A percentile compares a stretch with the other conserved stretches of the same genome.
Conservation (phyloP, 2,113 vertebrate species). For the Cryptotis parvus region DNA sequence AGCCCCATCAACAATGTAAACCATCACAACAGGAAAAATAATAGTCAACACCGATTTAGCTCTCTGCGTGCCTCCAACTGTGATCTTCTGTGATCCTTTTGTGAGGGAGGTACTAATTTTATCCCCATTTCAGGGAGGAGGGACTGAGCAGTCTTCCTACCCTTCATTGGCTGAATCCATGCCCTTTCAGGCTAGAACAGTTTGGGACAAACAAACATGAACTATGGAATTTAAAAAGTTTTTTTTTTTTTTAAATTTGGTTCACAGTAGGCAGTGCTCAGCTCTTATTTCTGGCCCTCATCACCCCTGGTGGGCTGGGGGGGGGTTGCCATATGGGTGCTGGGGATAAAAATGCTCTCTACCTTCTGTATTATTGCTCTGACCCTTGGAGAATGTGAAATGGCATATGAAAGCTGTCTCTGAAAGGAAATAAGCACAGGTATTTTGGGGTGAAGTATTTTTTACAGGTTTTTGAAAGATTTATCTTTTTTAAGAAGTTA, state of each 20-base stretch:
- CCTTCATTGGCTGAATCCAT: not conserved
- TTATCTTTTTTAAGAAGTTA: too few species aligned
- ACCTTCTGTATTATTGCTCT: too few species aligned
- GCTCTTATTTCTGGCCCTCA: too few species aligned
- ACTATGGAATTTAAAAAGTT: not conserved
- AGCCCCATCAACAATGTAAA: not conserved
- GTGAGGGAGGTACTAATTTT: not conserved
- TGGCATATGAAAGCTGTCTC: not conserved
- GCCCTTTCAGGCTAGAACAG: not conserved
- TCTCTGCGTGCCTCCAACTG: not conserved
- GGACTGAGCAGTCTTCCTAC: conserved; percentile 25
- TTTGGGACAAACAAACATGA: not conserved
- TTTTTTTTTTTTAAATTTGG: too few species aligned
- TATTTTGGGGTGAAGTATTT: conserved; percentile 1
- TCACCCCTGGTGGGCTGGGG: too few species aligned
- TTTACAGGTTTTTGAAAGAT: too few species aligned
- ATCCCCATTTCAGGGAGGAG: not conserved
- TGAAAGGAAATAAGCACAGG: not conserved
- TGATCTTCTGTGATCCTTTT: not conserved
- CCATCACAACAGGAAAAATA: conserved; percentile 4
- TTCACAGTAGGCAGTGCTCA: too few species aligned
- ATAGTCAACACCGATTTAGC: conserved; percentile 32
- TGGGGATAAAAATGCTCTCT: too few species aligned
- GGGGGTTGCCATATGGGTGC: too few species aligned
- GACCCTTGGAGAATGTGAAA: not conserved